Conservation (phyloP, 2,888 invertebrate genomes). For the Masnerella sp. region DNA sequence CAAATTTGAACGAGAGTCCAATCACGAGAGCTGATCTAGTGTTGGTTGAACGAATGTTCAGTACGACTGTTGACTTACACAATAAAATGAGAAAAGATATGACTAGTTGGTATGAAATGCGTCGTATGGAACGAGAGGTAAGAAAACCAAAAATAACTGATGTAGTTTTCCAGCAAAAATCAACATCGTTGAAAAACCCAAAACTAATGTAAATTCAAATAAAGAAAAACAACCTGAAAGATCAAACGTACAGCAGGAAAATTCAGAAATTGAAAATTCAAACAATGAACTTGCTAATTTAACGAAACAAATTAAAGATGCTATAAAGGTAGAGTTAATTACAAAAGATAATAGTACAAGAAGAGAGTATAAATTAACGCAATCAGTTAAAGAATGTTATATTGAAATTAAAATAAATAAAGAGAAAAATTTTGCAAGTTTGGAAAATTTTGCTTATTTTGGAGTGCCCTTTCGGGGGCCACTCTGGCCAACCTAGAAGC, state of each 20-base stretch:
- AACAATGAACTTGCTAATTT: slow-evolving; percentile 5
- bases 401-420: no score
- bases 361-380: slow-evolving; percentile 16
- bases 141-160: slow-evolving; percentile 4
- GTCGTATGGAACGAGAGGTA: slow-evolving; percentile 20
- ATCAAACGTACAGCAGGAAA: not conserved
- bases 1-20: not conserved
- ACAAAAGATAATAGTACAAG: slow-evolving; percentile 10
- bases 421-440: no score
- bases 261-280: not conserved
- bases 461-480: no score
- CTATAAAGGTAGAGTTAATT: slow-evolving; percentile 16
- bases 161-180: not conserved
- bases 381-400: slow-evolving; percentile 11
- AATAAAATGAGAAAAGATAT: slow-evolving; percentile 20
- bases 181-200: not conserved
- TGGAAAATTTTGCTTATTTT: no score
- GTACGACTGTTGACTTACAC: slow-evolving; percentile 17
- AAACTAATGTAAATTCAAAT: not conserved
- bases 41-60: not conserved
- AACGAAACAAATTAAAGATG: slow-evolving; percentile 16
- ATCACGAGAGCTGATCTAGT: slow-evolving; percentile 11
- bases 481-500: no score
- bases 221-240: no score
- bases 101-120: slow-evolving; percentile 14